Evolutionary conservation across 2,888 invertebrate species (phyloP).

Genomic region (Catocala nupta): DNA sequence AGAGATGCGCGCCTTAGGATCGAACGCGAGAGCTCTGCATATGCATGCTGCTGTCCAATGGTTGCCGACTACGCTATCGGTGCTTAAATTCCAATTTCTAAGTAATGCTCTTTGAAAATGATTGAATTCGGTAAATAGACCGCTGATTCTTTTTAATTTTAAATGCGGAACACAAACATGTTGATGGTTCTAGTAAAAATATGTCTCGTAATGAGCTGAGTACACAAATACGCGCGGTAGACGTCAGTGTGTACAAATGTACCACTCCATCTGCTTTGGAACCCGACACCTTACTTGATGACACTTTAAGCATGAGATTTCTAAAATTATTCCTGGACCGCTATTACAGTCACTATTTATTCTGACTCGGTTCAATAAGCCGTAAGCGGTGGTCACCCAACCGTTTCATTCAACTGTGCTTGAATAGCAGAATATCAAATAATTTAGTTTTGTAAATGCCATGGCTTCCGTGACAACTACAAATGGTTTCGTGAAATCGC

Average conservation of each 20-base stretch:
- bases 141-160: no score
- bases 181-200: constrained; percentile 24
- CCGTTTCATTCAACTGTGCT: background rate
- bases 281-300: constrained; percentile 29
- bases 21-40: no score
- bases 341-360: constrained; percentile 17
- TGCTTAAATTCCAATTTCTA: no score
- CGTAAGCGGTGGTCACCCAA: constrained; percentile 7
- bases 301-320: constrained; percentile 33
- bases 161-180: background rate
- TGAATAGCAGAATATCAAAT: background rate
- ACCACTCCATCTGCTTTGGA: constrained; percentile 54
- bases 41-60: no score
- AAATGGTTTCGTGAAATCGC: background rate
- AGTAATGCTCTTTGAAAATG: no score
- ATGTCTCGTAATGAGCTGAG: constrained; percentile 43
- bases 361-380: constrained; percentile 20
- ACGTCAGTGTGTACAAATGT: constrained; percentile 43
- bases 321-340: constrained; percentile 32
- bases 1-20: no score
- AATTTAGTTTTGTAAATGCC: background rate
- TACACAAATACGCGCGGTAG: constrained; percentile 40
- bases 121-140: no score
- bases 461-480: background rate
- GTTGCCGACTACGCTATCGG: no score